Evolutionary conservation across 2,113 vertebrate genomes (phyloP).

Genomic region (Prunella fulvescens): DNA sequence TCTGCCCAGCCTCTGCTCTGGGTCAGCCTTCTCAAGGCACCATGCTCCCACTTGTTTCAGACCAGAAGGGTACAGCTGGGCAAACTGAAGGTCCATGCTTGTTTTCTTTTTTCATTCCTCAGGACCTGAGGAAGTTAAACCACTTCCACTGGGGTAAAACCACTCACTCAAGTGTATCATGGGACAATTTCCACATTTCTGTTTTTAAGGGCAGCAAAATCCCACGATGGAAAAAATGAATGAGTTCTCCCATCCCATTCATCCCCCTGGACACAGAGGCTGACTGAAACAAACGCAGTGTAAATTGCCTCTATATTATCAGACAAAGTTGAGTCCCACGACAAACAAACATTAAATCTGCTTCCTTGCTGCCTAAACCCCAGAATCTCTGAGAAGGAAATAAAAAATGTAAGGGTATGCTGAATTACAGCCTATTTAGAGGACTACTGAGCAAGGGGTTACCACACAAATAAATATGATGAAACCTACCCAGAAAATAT

Average conservation of each 20-base stretch:
- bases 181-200: background rate
- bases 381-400: background rate
- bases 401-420: background rate
- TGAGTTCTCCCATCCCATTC: background rate
- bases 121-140: background rate
- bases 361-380: background rate
- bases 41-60: background rate
- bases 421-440: background rate
- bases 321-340: background rate
- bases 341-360: background rate
- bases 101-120: background rate
- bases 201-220: background rate
- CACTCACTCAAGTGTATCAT: background rate
- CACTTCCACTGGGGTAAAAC: background rate
- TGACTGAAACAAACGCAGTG: background rate
- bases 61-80: background rate
- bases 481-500: background rate
- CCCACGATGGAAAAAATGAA: background rate
- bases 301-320: background rate
- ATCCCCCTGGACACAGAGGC: background rate
- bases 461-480: background rate
- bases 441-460: background rate
- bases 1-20: background rate
- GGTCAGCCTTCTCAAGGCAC: background rate
- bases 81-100: background rate